Evolutionary conservation across 2,888 invertebrate species (phyloP), one percentile per base, ranked within the genome.

Genomic region (Aspidiotus rigidus): DNA sequence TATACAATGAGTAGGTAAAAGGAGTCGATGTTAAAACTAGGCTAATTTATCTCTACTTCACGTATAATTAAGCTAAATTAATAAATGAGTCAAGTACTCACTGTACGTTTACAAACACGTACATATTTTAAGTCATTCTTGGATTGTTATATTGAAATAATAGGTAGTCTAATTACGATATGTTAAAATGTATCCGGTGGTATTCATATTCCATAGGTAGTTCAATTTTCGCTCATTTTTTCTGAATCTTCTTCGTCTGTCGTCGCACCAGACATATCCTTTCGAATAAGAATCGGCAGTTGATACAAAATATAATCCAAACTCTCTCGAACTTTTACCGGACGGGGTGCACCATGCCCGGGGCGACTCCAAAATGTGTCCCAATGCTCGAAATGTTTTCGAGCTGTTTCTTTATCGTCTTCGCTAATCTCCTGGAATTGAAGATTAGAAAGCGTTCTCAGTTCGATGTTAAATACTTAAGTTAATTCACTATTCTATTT

Each of bases 311-410:
- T 69, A n/a, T 72, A 73, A 7, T 73, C 72, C 16, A 73, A 69
- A 71, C 72, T 73, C 57, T 72, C 69, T 69, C 72, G 72, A 53
- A 71, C 71, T 70, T 56, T 72, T 9, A 53, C 64, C 8, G 69
- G 69, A 64, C 71, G 71, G 1, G 81, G 81, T 1, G 81, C 87
- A 10, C 84, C 84, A 75, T 88, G 86, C 0, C 90, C 90, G 0
- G 90, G 90, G 61, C 87, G 82, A 40, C 90, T 90, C 90, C 90
- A 91, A 74, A 88, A 81, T 10, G 84, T 83, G 62, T 85, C 84
- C 85, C 89, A 89, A 2, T 89, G 88, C 73, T 83, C 83, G 77
- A 89, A 88, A 77, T 91, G 90, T 72, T 81, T 81, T 64, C 82
- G 81, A 70, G 84, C 84, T 73, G 83, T 83, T 76, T 86, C 86